Conservation (phyloP, 2,113 vertebrate species). For the Boleophthalmus pectinirostris region DNA sequence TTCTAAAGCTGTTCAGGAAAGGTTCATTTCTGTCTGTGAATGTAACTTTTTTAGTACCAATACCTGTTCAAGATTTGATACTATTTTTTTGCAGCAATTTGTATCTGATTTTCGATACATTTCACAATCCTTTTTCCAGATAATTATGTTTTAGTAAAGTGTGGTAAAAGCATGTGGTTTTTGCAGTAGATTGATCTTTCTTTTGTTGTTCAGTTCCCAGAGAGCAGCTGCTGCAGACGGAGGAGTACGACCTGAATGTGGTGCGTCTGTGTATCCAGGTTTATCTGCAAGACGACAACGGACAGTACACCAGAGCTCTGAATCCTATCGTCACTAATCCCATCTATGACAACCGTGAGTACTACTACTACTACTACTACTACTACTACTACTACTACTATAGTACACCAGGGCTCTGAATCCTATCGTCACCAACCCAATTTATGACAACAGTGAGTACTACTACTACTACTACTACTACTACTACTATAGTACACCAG, state of each 20-base stretch:
- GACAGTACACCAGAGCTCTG: constrained; percentile 82
- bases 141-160: too few species aligned
- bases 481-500: constrained; percentile 47
- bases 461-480: neutral
- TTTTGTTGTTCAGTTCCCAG: constrained; percentile 79
- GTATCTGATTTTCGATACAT: too few species aligned
- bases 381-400: neutral
- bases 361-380: neutral
- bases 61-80: too few species aligned
- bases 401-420: constrained; percentile 74
- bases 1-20: too few species aligned
- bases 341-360: constrained; percentile 99
- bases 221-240: constrained; percentile 89
- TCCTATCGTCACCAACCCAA: constrained; percentile 93
- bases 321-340: constrained; percentile 92
- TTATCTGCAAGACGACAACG: constrained; percentile 85
- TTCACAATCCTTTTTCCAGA: too few species aligned
- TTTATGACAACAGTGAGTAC: constrained; percentile 98
- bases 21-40: too few species aligned
- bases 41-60: too few species aligned
- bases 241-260: constrained; percentile 96
- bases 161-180: too few species aligned
- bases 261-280: constrained; percentile 97
- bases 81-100: too few species aligned
- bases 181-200: too few species aligned